Conservation (phyloP, 2,113 vertebrate genomes). For the Mesitornis unicolor region DNA sequence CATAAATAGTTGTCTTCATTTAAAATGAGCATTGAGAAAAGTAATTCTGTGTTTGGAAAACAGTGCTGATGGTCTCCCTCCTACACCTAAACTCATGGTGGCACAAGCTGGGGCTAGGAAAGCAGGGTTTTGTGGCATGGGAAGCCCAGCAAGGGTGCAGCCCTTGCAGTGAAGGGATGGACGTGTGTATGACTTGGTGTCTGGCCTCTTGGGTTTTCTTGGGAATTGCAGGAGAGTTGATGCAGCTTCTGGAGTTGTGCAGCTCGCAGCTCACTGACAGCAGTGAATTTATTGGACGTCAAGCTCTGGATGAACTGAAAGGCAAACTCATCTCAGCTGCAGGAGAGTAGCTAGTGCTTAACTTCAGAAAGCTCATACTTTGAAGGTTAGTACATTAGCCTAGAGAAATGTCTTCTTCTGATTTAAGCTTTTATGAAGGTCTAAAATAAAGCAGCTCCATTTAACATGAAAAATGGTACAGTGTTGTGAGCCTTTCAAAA, state of each 20-base stretch:
- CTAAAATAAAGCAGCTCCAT: not conserved
- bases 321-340: not conserved
- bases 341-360: not conserved
- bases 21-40: not conserved
- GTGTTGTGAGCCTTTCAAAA: not conserved
- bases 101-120: not conserved
- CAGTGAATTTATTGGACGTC: not conserved
- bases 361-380: not conserved
- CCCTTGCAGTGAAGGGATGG: not conserved
- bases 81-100: not conserved
- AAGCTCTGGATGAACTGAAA: not conserved
- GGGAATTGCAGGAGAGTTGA: not conserved
- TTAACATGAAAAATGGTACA: not conserved
- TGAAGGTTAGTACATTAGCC: constrained; percentile 1
- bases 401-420: not conserved
- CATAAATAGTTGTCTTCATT: not conserved
- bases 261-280: not conserved
- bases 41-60: not conserved
- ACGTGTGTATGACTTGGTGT: not conserved
- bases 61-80: not conserved
- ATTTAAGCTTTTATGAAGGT: not conserved
- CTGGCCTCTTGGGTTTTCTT: not conserved
- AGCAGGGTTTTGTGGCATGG: not conserved
- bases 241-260: too few species aligned
- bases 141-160: not conserved